Base-by-base conservation (phyloP, 1,140 invertebrate species). In the Pogonomyrmex barbatus region DNA sequence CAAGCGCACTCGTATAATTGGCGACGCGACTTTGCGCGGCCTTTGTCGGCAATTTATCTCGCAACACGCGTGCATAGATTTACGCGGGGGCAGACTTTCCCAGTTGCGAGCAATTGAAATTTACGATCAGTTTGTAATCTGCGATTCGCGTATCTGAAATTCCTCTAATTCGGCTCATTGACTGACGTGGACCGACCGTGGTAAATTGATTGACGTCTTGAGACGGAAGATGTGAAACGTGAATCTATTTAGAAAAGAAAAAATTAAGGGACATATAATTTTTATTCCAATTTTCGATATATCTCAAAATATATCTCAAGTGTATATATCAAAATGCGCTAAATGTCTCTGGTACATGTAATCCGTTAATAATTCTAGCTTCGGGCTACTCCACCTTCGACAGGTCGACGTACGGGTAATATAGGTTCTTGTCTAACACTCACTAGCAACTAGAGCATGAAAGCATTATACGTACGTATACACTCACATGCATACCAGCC, bases 381-480 rank as follows among this genome's bases (percentile, higher is more conserved):
- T 50, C 73, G 56, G 67, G 56, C 83, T 58, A 82, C 79, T 82
- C 63, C 65, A 88, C 84, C 88, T 89, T 83, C 87, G 77, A 87
- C 87, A 89, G 87, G 87, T 89, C 87, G 89, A 87, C 78, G 88
- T 75, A 90, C 88, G 88, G 42, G 71, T 81, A 81, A 89, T 87
- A 87, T 90, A 86, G 58, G 83, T 90, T 89, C 89, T 77, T 84
- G 87, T 89, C 85, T 83, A 90, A 90, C 81, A 50, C 87, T 86
- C 89, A 81, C 82, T 88, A 90, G 85, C 87, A 90, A 90, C 89
- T 90, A 86, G 89, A 90, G 89, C 89, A 90, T 90, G 89, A 90
- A 90, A 87, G 62, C 76, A 89, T 89, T 90, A 89, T 87, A 71
- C 82, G 75, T 60, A 62, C 62, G 63, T 30, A 54, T 77, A 50